Conservation (phyloP, 1,140 invertebrate genomes). For the Acyrthosiphon pisum region DNA sequence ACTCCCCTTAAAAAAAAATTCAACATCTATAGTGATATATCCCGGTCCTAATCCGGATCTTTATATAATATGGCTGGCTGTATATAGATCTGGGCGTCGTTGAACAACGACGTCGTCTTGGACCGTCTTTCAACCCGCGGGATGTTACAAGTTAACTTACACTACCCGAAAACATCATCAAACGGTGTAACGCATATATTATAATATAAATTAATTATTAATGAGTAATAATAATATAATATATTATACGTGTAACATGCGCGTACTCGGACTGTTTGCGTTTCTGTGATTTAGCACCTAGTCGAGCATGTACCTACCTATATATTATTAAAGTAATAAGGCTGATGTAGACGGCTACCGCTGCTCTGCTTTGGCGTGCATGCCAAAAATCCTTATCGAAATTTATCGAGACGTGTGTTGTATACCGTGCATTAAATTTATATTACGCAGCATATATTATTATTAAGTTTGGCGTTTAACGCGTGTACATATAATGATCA, state of each 20-base stretch:
- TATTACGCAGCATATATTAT: neutral
- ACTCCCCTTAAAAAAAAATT: too few relatives aligned
- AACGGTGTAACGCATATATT: neutral
- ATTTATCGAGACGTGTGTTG: neutral
- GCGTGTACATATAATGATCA: neutral
- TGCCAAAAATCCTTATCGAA: neutral
- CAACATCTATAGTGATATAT: too few relatives aligned
- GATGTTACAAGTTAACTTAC: neutral
- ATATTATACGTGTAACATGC: neutral
- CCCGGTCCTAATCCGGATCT: too few relatives aligned
- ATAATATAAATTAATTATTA: neutral
- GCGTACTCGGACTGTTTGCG: neutral
- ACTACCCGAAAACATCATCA: too few relatives aligned
- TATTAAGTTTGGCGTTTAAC: neutral
- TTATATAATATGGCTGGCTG: too few relatives aligned
- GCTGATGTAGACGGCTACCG: neutral
- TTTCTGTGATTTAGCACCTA: neutral
- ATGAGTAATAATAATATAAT: too few relatives aligned
- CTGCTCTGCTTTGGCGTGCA: neutral
- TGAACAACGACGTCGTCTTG: neutral
- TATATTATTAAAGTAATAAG: neutral
- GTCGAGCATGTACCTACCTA: neutral
- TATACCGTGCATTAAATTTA: neutral
- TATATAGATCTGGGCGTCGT: neutral
- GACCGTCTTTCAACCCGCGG: neutral